These are phyloP conservation scores for Catotricha subobsoleta DNA, from an alignment of 2,888 invertebrate species.

Conservation along the genomic window DNA sequence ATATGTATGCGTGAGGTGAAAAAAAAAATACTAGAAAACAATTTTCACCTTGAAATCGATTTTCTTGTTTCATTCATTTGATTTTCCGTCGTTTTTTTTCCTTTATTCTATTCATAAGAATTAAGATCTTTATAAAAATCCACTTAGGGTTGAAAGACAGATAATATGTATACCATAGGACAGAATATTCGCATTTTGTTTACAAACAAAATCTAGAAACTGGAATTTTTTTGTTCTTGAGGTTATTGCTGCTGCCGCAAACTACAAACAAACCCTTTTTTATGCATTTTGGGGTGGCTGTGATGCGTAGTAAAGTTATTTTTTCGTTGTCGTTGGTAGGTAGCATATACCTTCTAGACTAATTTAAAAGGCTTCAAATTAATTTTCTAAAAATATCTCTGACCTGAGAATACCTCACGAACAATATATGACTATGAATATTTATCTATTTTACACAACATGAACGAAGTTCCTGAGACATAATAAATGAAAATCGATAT, in stretches of 20 bases:
- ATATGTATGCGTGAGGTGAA: too few species aligned
- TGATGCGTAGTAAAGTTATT: background rate
- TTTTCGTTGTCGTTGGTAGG: background rate
- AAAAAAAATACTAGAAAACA: too few species aligned
- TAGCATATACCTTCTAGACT: background rate
- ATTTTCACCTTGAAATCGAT: too few species aligned
- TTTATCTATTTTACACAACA: too few species aligned
- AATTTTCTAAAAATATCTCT: conserved; percentile 6
- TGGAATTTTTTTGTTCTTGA: too few species aligned
- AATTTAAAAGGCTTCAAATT: conserved; percentile 4
- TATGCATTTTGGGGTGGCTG: background rate
- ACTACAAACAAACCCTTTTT: background rate
- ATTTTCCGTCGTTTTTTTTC: background rate
- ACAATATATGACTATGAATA: too few species aligned
- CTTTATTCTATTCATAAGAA: background rate
- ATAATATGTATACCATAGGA: too few species aligned
- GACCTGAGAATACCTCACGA: too few species aligned
- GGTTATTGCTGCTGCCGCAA: too few species aligned
- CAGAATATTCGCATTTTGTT: too few species aligned
- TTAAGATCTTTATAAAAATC: background rate
- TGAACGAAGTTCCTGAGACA: too few species aligned
- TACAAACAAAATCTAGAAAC: background rate
- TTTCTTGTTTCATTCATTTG: background rate
- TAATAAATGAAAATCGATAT: conserved; percentile 8
- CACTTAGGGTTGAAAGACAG: too few species aligned